Evolutionary conservation across 2,113 vertebrate genomes (phyloP), one percentile per base, ranked within the genome.

Genomic region (Cercopithecus mona): DNA sequence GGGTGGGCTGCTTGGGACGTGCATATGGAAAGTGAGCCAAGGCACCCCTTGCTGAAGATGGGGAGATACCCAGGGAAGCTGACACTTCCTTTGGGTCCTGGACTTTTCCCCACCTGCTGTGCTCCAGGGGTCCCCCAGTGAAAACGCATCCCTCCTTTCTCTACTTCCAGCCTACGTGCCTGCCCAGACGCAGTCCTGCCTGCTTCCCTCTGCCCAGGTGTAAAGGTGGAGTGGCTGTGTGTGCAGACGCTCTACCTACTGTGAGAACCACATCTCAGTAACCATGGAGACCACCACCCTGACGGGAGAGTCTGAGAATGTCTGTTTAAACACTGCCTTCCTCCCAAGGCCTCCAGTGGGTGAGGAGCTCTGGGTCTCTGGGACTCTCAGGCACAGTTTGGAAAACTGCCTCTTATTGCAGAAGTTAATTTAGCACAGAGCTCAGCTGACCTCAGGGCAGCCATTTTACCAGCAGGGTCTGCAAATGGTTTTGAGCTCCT

Each of bases 381-480:
- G 25, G 61, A 72, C 35, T 32, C 10, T n/a, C 14, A 64, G 70
- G 43, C 45, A 23, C 59, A 3, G 11, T 70, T 14, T 12, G 66
- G 88, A 88, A 55, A 83, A 78, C 3, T 8, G 45, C 57, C 40
- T 93, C 81, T 79, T 25, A 22, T 59, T n/a, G 32, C 50, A 52
- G 75, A 61, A 48, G 59, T 57, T 57, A 78, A 93, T 78, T 91
- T 55, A 80, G 82, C 82, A 35, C 87, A 93, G 75, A 83, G 83
- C 82, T 66, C 43, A 68, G 59, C 68, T 79, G 94, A 87, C 66
- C 43, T 40, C 11, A 2, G 38, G 76, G 52, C 59, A 72, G 59
- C 50, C 68, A 35, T 88, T 88, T 70, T n/a, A 78, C 55, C 92
- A 92, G 87, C 70, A 94, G 96, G 87, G 72, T 59, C 66, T 52